These are phyloP conservation scores for Ephestia elutella DNA, from an alignment of 1,140 invertebrate species.

Conservation along the genomic window DNA sequence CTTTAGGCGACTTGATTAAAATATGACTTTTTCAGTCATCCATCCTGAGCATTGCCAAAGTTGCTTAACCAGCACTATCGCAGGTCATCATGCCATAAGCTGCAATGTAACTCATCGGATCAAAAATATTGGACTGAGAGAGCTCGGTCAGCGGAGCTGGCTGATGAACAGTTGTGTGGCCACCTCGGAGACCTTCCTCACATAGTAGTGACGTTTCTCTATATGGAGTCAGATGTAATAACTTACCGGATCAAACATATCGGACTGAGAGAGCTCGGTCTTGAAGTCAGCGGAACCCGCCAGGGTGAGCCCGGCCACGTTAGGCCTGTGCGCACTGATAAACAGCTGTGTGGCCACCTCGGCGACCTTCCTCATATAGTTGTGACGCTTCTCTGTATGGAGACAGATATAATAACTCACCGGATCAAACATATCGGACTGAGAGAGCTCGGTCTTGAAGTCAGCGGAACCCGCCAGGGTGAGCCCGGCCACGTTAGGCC, in stretches of 20 bases:
- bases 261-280: no score
- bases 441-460: constrained; percentile 96
- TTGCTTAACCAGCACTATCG: no score
- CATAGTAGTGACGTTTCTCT: constrained; percentile 99
- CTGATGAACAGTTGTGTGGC: no score
- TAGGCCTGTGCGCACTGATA: no score
- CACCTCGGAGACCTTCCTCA: constrained; percentile 98
- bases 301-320: no score
- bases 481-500: no score
- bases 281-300: constrained; percentile 99
- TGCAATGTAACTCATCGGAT: constrained; percentile 86
- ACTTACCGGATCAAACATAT: constrained; percentile 99
- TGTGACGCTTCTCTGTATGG: constrained; percentile 99
- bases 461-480: constrained; percentile 99
- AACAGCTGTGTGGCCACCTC: no score
- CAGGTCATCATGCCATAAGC: no score
- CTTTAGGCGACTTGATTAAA: no score
- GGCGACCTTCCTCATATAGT: constrained; percentile 99
- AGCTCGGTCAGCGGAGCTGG: constrained; percentile 98
- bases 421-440: constrained; percentile 99
- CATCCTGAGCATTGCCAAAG: no score
- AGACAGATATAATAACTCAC: constrained; percentile 94
- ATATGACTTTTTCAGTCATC: no score
- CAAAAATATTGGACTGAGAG: no score
- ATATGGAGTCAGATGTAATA: constrained; percentile 97